Base-by-base conservation (phyloP, 1,140 invertebrate species). In the Coptotermes formosanus region DNA sequence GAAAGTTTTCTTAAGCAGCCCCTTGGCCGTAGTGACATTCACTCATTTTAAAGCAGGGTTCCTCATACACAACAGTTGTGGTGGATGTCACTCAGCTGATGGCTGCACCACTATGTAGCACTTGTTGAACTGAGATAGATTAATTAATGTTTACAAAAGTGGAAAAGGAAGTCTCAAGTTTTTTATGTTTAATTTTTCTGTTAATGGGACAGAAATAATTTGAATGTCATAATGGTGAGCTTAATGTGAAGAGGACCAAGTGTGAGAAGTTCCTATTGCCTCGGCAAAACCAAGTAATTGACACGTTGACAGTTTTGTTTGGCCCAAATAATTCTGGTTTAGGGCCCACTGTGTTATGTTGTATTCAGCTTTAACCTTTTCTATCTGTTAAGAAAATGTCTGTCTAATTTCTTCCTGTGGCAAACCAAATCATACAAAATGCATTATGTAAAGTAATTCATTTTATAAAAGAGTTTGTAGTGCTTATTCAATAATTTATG, bases 231-330 rank as follows among this genome's bases (percentile, higher is more conserved):
- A 44, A 82, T 55, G 52, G 59, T 86, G 69, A 86, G 81, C 59
- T 86, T 30, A 86, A 86, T 25, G n/a, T 52, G 86, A 59, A 64
- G 45, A 84, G 86, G 86, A 86, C 86, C 86, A 86, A 86, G 21
- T 64, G 45, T 83, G n/a, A 83, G 52, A 86, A 82, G 81, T 86
- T 82, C 86, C 81, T 86, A 85, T 75, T 85, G 85, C 75, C 85
- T 43, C 25, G 85, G 85, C 85, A 85, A 85, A 85, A 85, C 85
- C 64, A 85, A 85, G 38, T 81, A 85, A n/a, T 32, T 85, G 16
- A 59, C 44, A 64, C 19, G 43, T 85, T 69, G 43, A 64, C 75
- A 64, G 43, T 16, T 32, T 64, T 82, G 21, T 45, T 85, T 75
- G 48, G 48, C 25, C 38, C 52, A 9, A n/a, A 38, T 64, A 85